Base-by-base conservation (phyloP, 2,888 invertebrate genomes). In the Cephonodes hylas region DNA sequence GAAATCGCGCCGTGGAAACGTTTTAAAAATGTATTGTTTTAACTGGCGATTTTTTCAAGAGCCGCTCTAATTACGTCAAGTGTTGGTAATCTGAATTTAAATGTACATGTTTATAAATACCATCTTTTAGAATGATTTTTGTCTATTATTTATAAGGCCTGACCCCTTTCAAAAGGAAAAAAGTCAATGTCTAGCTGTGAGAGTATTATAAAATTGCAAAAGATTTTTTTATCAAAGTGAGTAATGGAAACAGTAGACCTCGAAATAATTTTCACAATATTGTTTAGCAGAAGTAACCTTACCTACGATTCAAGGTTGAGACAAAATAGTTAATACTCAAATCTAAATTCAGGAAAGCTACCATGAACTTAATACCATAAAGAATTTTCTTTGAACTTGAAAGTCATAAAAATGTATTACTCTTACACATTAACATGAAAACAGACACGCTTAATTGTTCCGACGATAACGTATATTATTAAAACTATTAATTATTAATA, bases 401-500 rank as follows among this genome's bases (percentile, higher is more conserved):
- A 38, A 13, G 13, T 3, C 13, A 34, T 34, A 13, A 3, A 34
- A 45, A 18, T 22, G 45, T 48, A 15, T 48, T 15, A 7, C n/a
- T 3, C 8, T 15, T 27, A 44, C 20, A 10, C 3, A 27, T 38
- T 38, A 23, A 15, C 42, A 15, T 6, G 5, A 48, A 38, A 38
- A 48, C 46, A 20, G 10, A 20, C 15, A 3, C 3, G 38, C 25
- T 48, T 23, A 38, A 60, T 42, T 48, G 48, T 60, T 25, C 38
- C 27, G 27, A 48, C 48, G 48, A 48, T n/a, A 48, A 8, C 48
- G 25, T 48, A 31, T 18, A 53, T 53, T 53, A 53, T 53, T 53
- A 20, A 45, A 59, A 27, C 60, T 34, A 53, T 53, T 53, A 60
- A 53, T 60, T 60, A 53, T 20, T 23, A 53, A 71, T 74, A 75